Base-by-base conservation (phyloP, 2,888 invertebrate species). In the Fragum fragum region DNA sequence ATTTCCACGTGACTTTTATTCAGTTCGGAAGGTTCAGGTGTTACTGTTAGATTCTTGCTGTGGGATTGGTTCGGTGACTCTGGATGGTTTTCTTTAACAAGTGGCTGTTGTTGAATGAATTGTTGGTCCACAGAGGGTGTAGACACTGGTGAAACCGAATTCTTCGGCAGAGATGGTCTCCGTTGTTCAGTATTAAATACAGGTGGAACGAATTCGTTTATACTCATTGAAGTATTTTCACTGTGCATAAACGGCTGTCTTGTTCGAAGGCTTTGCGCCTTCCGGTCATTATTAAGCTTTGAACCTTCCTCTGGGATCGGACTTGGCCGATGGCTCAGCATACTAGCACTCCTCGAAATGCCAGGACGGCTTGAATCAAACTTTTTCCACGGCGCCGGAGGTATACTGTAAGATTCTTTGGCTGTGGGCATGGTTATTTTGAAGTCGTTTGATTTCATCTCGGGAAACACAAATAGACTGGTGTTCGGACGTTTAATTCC, bases 391-490 rank as follows among this genome's bases (percentile, higher is more conserved):
- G 72, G 72, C 1, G 53, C 66, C 52, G 63, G 74, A 5, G 74
- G 59, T 32, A 52, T 2, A 9, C 23, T n/a, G 6, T 47, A 36
- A 18, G 66, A 28, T 6, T 73, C 73, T 21, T 26, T 70, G 5
- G 23, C 21, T n/a, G 75, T 55, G 6, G 78, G 59, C 76, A 82
- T 69, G 1, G 75, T 75, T 18, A 82, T 52, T 63, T 78, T 79
- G 32, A 82, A 78, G 72, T 82, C 73, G 9, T 63, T 78, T 3
- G 78, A n/a, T 63, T 79, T 82, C 26, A 78, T 78, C 0, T 55
- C 69, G 3, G 82, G 82, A 36, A 82, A 82, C 6, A 82, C 52
- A n/a, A 36, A 61, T 11, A 82, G 42, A 29, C 53, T 75, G 7
- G 72, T 78, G 16, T 47, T 52, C 3, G 78, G 82, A n/a, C 75